Evolutionary conservation across 2,113 vertebrate genomes (phyloP).

Genomic region (Gallinago paraguaiae): DNA sequence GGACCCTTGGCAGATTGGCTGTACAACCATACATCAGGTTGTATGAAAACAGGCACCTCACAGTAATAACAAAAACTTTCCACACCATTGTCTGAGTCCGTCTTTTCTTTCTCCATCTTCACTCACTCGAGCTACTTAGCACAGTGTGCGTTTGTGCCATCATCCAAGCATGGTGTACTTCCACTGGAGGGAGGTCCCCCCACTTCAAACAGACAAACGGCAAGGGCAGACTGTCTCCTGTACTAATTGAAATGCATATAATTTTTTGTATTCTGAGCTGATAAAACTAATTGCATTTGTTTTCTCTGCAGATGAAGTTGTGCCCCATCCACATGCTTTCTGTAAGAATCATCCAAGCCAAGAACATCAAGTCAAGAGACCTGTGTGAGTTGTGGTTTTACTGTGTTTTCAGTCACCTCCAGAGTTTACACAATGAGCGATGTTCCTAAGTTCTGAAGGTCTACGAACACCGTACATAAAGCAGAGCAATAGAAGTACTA

Average conservation of each 20-base stretch:
- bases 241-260: neutral
- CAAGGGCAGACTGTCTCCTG: neutral
- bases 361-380: constrained; percentile 67
- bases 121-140: neutral
- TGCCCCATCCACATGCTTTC: constrained; percentile 72
- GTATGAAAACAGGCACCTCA: neutral
- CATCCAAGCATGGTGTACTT: accelerated
- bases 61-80: neutral
- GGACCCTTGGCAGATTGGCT: neutral
- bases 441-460: neutral
- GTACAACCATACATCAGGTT: neutral
- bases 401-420: constrained; percentile 6
- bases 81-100: accelerated
- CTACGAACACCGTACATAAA: neutral
- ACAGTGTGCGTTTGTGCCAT: accelerated
- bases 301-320: constrained; percentile 60
- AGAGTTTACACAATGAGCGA: neutral
- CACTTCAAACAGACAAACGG: neutral
- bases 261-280: neutral
- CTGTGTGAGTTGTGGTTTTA: constrained; percentile 68
- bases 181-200: neutral
- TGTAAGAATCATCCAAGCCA: constrained; percentile 75
- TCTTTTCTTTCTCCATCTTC: neutral
- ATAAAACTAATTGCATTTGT: constrained; percentile 16
- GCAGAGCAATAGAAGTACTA: neutral